These are phyloP conservation scores for Carassius carassius DNA, from an alignment of 2,113 vertebrate species.

Conservation along the genomic window DNA sequence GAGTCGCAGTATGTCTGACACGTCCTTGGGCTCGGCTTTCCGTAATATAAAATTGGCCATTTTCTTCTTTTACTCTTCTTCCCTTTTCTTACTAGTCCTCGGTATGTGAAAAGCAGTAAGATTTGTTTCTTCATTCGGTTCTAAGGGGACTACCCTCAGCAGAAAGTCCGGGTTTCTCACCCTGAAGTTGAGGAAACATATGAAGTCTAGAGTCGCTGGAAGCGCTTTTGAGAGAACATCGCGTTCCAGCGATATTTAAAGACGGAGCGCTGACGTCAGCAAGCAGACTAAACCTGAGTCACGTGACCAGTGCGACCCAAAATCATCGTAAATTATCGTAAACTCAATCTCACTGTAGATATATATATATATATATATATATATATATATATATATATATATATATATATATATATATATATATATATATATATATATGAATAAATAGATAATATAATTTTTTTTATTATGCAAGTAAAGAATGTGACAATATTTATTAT, in stretches of 20 bases:
- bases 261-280: background rate
- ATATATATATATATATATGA: too few relatives aligned
- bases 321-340: background rate
- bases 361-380: too few relatives aligned
- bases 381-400: too few relatives aligned
- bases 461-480: too few relatives aligned
- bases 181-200: conserved; percentile 38
- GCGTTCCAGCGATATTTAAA: background rate
- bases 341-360: too few relatives aligned
- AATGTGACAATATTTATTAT: too few relatives aligned
- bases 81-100: conserved; percentile 92
- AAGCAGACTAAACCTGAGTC: background rate
- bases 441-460: too few relatives aligned
- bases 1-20: conserved; percentile 88
- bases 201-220: conserved; percentile 19
- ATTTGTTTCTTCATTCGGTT: conserved; percentile 97
- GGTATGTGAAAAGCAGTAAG: conserved; percentile 93
- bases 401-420: too few relatives aligned
- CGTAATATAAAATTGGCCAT: conserved; percentile 89
- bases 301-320: background rate
- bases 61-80: conserved; percentile 94
- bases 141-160: conserved; percentile 81
- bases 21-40: conserved; percentile 85
- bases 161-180: conserved; percentile 82
- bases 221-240: background rate